These are phyloP conservation scores for Garra rufa DNA, from an alignment of 2,113 vertebrate genomes.

Conservation along the genomic window DNA sequence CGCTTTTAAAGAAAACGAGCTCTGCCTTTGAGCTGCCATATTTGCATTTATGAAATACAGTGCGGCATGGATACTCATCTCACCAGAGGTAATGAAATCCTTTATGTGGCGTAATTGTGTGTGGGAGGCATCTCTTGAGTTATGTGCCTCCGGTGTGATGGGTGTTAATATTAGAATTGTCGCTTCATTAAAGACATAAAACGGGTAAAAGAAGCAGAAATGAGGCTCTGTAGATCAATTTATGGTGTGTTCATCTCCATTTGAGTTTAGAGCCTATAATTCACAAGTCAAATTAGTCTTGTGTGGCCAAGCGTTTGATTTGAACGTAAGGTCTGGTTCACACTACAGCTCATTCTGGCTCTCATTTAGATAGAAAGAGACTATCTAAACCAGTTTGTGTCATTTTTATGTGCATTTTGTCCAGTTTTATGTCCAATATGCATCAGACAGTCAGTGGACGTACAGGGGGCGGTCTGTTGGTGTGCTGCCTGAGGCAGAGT, in stretches of 20 bases:
- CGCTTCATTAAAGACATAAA: slow-evolving; percentile 58
- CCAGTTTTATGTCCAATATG: neutral
- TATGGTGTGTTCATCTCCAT: neutral
- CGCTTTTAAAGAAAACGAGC: slow-evolving; percentile 46
- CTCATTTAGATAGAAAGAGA: neutral
- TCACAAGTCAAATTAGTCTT: neutral
- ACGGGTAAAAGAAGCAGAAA: slow-evolving; percentile 23
- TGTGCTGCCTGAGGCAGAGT: neutral
- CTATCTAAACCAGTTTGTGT: neutral
- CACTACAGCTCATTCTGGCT: neutral
- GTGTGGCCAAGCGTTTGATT: neutral
- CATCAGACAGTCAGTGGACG: neutral
- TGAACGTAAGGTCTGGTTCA: neutral
- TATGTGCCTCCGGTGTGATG: slow-evolving; percentile 55
- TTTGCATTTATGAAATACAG: slow-evolving; percentile 61
- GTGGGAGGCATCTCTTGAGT: slow-evolving; percentile 56
- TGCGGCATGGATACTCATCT: slow-evolving; percentile 57
- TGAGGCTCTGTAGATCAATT: neutral
- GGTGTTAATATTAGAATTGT: slow-evolving; percentile 34
- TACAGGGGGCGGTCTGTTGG: neutral
- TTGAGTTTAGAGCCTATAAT: neutral
- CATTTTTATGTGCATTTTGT: neutral
- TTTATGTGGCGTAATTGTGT: slow-evolving; percentile 61
- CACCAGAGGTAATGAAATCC: slow-evolving; percentile 66
- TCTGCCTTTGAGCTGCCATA: slow-evolving; percentile 43